Conservation (phyloP, 2,797 vertebrate species). For the Psittacula derbiana region DNA sequence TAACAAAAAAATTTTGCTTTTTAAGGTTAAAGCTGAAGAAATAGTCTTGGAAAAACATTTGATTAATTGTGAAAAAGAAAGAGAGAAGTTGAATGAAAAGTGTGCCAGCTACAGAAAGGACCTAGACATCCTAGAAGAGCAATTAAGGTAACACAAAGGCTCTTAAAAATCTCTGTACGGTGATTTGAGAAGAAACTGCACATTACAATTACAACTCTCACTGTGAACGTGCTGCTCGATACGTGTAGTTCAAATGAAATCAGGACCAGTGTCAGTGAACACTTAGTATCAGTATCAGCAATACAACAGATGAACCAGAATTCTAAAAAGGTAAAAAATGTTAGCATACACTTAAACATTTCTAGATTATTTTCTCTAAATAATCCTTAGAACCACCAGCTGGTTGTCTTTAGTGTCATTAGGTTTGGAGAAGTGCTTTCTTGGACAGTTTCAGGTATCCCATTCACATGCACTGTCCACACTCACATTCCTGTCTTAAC, state of each 20-base stretch:
- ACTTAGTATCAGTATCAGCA: neutral
- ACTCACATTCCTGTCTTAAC: neutral
- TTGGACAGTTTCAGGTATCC: neutral
- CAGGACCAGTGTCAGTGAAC: neutral
- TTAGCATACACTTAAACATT: neutral
- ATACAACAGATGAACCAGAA: neutral
- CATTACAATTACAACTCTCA: neutral
- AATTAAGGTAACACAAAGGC: conserved; percentile 72
- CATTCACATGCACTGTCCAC: rapidly evolving
- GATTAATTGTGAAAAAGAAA: conserved; percentile 74
- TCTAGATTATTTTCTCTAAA: neutral
- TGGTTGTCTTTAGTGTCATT: neutral
- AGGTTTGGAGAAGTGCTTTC: neutral
- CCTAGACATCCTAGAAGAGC: conserved; percentile 69
- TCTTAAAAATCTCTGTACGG: neutral
- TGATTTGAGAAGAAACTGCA: neutral
- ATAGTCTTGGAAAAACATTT: conserved; percentile 67
- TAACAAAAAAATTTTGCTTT: conserved; percentile 54
- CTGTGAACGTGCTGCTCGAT: neutral
- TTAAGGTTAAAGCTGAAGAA: conserved; percentile 78
- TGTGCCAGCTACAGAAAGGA: conserved; percentile 73
- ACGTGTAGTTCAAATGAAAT: rapidly evolving
- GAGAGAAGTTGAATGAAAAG: conserved; percentile 70
- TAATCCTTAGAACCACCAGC: neutral
- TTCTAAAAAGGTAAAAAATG: neutral